Conservation (phyloP, 2,888 invertebrate genomes). For the Ditula angustiorana region DNA sequence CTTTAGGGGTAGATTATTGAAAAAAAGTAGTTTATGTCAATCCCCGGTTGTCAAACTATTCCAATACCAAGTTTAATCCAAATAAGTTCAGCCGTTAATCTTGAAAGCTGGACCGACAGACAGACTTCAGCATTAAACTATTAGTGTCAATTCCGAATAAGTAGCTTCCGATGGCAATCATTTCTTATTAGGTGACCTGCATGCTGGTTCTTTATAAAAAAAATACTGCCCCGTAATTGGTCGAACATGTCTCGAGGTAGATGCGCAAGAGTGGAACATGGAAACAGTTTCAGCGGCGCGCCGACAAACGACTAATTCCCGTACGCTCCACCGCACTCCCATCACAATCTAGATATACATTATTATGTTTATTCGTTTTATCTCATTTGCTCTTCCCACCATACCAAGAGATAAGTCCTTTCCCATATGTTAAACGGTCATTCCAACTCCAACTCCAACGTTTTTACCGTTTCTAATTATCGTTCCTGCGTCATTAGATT, state of each 20-base stretch:
- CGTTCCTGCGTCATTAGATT: no score
- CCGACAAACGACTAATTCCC: constrained; percentile 7
- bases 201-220: not conserved
- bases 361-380: not conserved
- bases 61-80: no score
- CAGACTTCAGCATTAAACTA: no score
- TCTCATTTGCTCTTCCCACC: not conserved
- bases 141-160: no score
- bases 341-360: constrained; percentile 12
- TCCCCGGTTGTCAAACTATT: no score
- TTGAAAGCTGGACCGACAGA: no score
- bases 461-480: no score
- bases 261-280: constrained; percentile 49
- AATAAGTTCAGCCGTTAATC: no score
- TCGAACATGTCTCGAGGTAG: constrained; percentile 7
- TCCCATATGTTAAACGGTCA: not conserved
- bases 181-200: not conserved
- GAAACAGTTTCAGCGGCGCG: constrained; percentile 60
- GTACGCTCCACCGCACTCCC: not conserved
- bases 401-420: not conserved
- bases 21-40: no score
- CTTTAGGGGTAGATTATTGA: no score
- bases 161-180: not conserved
- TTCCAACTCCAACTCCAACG: no score
- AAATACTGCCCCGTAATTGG: constrained; percentile 41